Evolutionary conservation across 2,113 vertebrate genomes (phyloP).

Genomic region (Mus pahari): DNA sequence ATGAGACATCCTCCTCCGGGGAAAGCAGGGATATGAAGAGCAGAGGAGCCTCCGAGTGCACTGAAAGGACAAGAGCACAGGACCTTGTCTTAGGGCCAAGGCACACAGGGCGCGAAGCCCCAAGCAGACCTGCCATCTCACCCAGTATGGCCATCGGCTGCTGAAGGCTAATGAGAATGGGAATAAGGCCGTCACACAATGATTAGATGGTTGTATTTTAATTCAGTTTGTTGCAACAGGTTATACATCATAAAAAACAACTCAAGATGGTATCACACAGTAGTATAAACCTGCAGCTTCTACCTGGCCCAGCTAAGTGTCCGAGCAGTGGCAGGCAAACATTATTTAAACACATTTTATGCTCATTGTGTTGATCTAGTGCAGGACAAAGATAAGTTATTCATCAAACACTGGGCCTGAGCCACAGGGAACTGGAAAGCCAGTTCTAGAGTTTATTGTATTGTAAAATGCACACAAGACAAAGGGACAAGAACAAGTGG

Average conservation of each 20-base stretch:
- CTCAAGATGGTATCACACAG: neutral
- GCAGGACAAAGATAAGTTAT: neutral
- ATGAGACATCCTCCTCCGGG: constrained; percentile 98
- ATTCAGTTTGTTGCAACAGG: constrained; percentile 18
- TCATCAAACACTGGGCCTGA: neutral
- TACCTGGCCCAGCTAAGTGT: neutral
- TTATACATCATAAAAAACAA: neutral
- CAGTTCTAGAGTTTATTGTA: neutral
- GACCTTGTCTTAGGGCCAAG: constrained; percentile 25
- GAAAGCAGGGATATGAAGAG: constrained; percentile 98
- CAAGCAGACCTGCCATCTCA: neutral
- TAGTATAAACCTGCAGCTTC: neutral
- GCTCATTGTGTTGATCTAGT: neutral
- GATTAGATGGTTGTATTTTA: neutral
- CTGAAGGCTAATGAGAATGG: neutral
- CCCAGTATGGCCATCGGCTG: neutral
- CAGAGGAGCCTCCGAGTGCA: constrained; percentile 96
- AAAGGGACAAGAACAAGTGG: neutral
- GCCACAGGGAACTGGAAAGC: neutral
- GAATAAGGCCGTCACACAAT: neutral
- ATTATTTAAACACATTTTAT: constrained; percentile 15
- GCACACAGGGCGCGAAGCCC: neutral
- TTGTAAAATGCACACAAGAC: neutral
- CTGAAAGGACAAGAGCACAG: constrained; percentile 86
- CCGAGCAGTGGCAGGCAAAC: neutral